A percentile compares a stretch with the other conserved stretches of the same genome.
phyloP scores from a whole-genome alignment of 2,888 invertebrate genomes.

The Spicauda simplicius region DNA sequence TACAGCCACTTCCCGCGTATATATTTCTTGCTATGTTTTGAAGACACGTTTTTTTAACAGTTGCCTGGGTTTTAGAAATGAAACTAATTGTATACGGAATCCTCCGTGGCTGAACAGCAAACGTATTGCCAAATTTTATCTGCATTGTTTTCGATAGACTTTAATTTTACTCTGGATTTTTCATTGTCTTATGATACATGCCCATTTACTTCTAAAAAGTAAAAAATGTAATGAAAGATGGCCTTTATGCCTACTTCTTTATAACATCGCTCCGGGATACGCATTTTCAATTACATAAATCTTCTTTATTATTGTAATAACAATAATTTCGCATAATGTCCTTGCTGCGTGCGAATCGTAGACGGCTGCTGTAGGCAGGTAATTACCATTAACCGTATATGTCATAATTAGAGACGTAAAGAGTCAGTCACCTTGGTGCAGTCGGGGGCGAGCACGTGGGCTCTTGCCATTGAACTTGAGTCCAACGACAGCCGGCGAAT shows the following conservation, averaged over 20 bases:
- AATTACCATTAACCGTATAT: conserved; percentile 65
- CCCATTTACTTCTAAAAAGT: too few relatives aligned
- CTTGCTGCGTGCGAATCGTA: conserved; percentile 16
- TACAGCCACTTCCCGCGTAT: too few relatives aligned
- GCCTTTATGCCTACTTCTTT: neutral
- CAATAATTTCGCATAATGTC: conserved; percentile 9
- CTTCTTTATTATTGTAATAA: neutral
- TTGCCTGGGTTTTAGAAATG: too few relatives aligned
- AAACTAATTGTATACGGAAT: too few relatives aligned
- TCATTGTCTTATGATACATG: too few relatives aligned
- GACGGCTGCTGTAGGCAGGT: conserved; percentile 48
- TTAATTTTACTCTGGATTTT: too few relatives aligned
- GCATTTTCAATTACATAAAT: conserved; percentile 2
- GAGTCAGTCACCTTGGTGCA: conserved; percentile 74
- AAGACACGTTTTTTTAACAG: too few relatives aligned
- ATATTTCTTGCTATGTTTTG: too few relatives aligned
- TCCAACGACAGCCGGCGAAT: conserved; percentile 55
- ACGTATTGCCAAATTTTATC: too few relatives aligned
- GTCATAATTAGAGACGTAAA: conserved; percentile 58
- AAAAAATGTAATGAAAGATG: neutral
- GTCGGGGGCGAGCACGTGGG: conserved; percentile 73
- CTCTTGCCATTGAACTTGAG: conserved; percentile 77
- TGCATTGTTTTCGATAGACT: too few relatives aligned
- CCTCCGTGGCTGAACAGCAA: too few relatives aligned
- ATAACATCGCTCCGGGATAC: neutral